Base-by-base conservation (phyloP, 23 tunicate species). In the Pegea sp. region DNA sequence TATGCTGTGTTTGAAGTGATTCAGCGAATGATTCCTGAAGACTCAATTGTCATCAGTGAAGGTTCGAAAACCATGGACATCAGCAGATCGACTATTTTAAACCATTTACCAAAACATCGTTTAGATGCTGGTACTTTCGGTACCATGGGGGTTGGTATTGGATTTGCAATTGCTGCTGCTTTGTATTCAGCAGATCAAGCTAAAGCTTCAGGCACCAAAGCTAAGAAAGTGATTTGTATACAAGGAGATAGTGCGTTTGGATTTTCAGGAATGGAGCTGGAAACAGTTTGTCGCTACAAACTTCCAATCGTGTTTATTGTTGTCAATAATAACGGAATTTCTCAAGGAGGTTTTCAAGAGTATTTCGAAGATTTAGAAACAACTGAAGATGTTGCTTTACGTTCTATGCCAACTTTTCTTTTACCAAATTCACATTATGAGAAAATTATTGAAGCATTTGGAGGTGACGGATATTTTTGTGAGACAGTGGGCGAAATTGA, bases 181-280 rank as follows among this genome's bases (percentile, higher is more conserved):
- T 34, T 84, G 49, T 63, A 34, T 53, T 70, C 76, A 11, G 62
- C 69, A 5, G 75, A 68, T 29, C 19, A 23, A 4, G 95, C 95
- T 1, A 59, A 58, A 29, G 55, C 56, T 38, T 32, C 49, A 7
- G 72, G 72, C 29, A 34, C 26, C 0, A 42, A 49, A 13, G 73
- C 86, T 8, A 24, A 63, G 29, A 56, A 73, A 74, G 84, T 74
- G 71, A 84, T 80, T 24, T 73, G 95, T 34, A 67, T 84, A 34
- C 95, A 84, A 64, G 95, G 95, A 18, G 95, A 84, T 59, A 84
- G 95, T 34, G 95, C 95, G 2, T 84, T 84, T 54, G 95, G 95
- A 5, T 84, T 84, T 57, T 84, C 95, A 42, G 95, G 84, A 18
- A 84, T 84, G 95, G 95, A 84, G 30, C 31, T 84, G 31, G 95